Base-by-base conservation (phyloP, 2,888 invertebrate genomes). In the Dicranocentrus wangi region DNA sequence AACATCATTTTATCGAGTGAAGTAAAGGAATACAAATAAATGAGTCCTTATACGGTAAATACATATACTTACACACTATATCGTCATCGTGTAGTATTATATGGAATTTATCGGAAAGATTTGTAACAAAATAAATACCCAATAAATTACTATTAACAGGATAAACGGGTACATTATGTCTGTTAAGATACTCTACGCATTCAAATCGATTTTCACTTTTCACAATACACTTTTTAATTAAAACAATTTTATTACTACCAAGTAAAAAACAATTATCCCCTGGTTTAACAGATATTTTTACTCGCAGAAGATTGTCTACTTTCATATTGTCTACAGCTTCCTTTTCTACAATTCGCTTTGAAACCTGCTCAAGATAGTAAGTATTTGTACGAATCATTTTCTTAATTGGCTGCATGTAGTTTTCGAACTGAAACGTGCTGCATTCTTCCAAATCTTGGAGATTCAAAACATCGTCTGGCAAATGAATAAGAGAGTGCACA, bases 1-100 rank as follows among this genome's bases (percentile, higher is more conserved):
- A n/a, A n/a, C n/a, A n/a, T n/a, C n/a, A n/a, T n/a, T n/a, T n/a
- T n/a, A n/a, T n/a, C 7, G 70, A 25, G 43, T 76, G 76, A 8
- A 78, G 21, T 15, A 79, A 28, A 15, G 79, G 79, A 21, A 79
- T 71, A 79, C 79, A 79, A 7, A 79, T 58, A 58, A 43, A 71
- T 2, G 55, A 65, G 10, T 55, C 21, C 7, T 43, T 65, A 27
- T 47, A 78, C n/a, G 79, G 79, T 3, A 79, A 28, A 13, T 39
- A 17, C 7, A 78, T 25, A 66, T 25, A 71, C 21, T 66, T 53
- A n/a, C 39, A 58, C 13, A 65, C 1, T 1, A 71, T 8, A 27
- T 71, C 65, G 13, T 27, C n/a, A n/a, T n/a, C n/a, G n/a, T 17
- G 19, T 2, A 23, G 3, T 25, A 42, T 55, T 13, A 13, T 2